Conservation (phyloP, 2,113 vertebrate genomes). For the Carettochelys insculpta region DNA sequence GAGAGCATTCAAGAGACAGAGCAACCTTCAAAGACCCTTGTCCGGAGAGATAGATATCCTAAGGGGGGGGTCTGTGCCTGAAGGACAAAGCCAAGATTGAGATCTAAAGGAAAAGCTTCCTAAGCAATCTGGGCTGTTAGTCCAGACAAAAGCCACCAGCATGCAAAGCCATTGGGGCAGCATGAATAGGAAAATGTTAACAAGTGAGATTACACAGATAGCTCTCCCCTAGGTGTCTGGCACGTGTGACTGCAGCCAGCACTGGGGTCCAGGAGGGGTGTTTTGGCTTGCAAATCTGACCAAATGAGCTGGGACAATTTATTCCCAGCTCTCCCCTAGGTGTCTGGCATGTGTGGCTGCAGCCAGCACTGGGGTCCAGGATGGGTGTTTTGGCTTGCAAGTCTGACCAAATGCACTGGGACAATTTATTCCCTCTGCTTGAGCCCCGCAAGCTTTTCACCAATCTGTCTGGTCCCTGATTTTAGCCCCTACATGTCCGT, state of each 20-base stretch:
- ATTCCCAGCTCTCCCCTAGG: not conserved
- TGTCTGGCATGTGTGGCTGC: not conserved
- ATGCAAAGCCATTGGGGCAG: not conserved
- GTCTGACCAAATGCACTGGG: not conserved
- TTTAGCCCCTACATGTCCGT: not conserved
- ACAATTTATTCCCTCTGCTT: not conserved
- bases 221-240: not conserved
- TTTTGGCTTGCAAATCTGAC: not conserved
- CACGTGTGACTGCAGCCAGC: not conserved
- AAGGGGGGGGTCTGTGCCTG: not conserved
- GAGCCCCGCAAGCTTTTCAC: not conserved
- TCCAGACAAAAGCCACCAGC: slow-evolving; percentile 12
- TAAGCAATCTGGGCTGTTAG: not conserved
- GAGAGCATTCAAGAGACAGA: not conserved
- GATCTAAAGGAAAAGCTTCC: slow-evolving; percentile 43
- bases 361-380: not conserved
- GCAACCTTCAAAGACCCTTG: not conserved
- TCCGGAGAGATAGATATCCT: not conserved
- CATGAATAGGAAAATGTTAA: slow-evolving; percentile 17
- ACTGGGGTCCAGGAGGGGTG: not conserved
- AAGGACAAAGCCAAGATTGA: slow-evolving; percentile 5
- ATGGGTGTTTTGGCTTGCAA: not conserved
- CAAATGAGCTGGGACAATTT: too few species aligned
- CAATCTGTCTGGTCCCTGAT: not conserved
- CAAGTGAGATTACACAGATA: not conserved